These are phyloP conservation scores for Daktulosphaira vitifoliae DNA, from an alignment of 1,140 invertebrate species.

Conservation along the genomic window DNA sequence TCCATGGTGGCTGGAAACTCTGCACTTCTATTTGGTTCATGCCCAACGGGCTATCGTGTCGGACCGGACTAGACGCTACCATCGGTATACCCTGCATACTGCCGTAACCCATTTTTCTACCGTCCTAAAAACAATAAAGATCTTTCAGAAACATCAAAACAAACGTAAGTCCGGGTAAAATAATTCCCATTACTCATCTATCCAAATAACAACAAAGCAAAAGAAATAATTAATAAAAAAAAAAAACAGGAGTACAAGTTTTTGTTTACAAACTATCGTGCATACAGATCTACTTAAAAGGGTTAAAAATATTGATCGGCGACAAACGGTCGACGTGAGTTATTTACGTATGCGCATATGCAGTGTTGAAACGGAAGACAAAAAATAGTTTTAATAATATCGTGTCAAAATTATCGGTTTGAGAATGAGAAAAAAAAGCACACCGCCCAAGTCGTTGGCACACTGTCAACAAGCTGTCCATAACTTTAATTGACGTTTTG, in stretches of 20 bases:
- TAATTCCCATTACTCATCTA: too few relatives aligned
- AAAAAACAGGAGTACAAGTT: neutral
- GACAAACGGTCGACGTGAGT: neutral
- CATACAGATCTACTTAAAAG: too few relatives aligned
- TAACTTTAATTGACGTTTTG: constrained; percentile 2
- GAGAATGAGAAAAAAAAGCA: constrained; percentile 1
- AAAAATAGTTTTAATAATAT: constrained; percentile 26
- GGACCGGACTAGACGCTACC: constrained; percentile 89
- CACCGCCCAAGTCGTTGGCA: constrained; percentile 33
- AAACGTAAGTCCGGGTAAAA: too few relatives aligned
- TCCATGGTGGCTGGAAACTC: constrained; percentile 95
- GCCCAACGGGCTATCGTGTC: constrained; percentile 80
- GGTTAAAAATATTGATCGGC: constrained; percentile 10
- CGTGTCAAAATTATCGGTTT: neutral
- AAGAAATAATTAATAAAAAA: neutral
- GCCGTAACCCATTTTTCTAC: constrained; percentile 81
- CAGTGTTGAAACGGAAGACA: neutral
- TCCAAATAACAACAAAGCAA: too few relatives aligned
- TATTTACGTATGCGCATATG: constrained; percentile 4
- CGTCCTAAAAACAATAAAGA: constrained; percentile 57
- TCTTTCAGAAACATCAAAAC: neutral
- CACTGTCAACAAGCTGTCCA: constrained; percentile 23
- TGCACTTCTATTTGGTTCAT: constrained; percentile 83
- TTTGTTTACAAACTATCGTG: neutral
- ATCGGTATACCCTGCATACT: constrained; percentile 92